Percentiles rank a stretch among this genome's conserved stretches.
Evolutionary conservation across 2,888 invertebrate species (phyloP).

Genomic region (Sarcophaga subvicina): DNA sequence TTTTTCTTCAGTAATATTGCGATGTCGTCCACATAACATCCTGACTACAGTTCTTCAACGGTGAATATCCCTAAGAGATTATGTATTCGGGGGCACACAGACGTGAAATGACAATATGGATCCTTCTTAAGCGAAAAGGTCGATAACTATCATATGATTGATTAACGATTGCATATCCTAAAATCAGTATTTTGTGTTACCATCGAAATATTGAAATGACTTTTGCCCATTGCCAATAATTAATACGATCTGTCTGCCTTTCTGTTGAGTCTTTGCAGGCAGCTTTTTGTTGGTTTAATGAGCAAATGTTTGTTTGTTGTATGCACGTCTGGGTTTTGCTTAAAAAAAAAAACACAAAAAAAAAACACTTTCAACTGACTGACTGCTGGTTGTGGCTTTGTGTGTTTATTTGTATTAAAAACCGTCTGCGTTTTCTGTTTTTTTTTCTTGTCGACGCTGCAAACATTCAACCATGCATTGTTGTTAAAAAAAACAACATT

Average conservation of each 20-base stretch:
- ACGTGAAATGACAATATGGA: too few relatives aligned
- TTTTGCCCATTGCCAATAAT: conserved; percentile 23
- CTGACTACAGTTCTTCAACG: too few relatives aligned
- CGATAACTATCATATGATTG: too few relatives aligned
- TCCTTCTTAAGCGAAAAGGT: too few relatives aligned
- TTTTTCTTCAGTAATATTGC: too few relatives aligned
- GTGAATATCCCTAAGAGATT: too few relatives aligned
- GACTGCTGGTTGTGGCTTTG: conserved; percentile 39
- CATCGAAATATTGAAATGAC: neutral
- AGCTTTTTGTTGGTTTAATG: conserved; percentile 25
- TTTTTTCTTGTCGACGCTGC: neutral
- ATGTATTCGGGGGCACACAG: too few relatives aligned
- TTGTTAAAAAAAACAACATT: conserved; percentile 6
- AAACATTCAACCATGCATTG: neutral
- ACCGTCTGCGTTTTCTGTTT: neutral
- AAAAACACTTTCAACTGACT: conserved; percentile 38
- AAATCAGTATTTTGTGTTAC: too few relatives aligned
- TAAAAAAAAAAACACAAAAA: conserved; percentile 39
- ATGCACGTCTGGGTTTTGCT: conserved; percentile 54
- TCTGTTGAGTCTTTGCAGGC: neutral
- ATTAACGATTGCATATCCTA: too few relatives aligned
- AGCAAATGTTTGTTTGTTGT: conserved; percentile 52
- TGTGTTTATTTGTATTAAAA: conserved; percentile 14
- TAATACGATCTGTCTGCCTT: neutral
- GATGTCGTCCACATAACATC: too few relatives aligned